Percentiles rank a stretch among this genome's conserved stretches.
Conservation (phyloP, 2,113 vertebrate species). For the Paratilapia polleni region DNA sequence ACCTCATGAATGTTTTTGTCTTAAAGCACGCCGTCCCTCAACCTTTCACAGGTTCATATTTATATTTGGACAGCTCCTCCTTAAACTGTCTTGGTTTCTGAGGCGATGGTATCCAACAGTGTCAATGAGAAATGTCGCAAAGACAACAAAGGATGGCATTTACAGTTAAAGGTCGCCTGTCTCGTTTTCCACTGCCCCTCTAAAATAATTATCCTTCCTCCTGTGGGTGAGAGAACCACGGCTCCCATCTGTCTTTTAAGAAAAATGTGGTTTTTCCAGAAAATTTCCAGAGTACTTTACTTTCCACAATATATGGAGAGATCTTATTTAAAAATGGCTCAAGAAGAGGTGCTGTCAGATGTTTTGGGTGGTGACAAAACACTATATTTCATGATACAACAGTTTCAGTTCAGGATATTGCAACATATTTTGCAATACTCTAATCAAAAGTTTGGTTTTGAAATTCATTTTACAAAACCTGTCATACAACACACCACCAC, state of each 20-base stretch:
- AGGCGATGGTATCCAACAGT: constrained; percentile 6
- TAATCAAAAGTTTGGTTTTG: too few species aligned
- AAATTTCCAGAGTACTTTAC: background rate
- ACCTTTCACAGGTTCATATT: background rate
- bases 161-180: constrained; percentile 47
- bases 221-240: background rate
- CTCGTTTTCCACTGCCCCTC: background rate
- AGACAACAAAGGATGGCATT: constrained; percentile 32
- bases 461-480: too few species aligned
- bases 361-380: too few species aligned
- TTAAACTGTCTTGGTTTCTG: background rate
- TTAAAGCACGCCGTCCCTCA: background rate
- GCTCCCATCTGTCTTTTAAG: background rate
- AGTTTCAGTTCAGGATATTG: too few species aligned
- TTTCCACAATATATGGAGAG: background rate
- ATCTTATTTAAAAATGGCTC: background rate
- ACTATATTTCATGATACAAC: too few species aligned
- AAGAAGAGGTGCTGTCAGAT: background rate
- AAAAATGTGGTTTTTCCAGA: background rate
- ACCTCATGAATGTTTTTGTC: background rate
- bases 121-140: constrained; percentile 14
- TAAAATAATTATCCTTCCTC: background rate
- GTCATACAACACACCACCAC: too few species aligned
- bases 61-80: background rate
- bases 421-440: too few species aligned